Percentiles rank a stretch among this genome's conserved stretches.
Evolutionary conservation across 2,113 vertebrate species (phyloP).

Genomic region (sheep (Ovis aries)): ARS-UI_Ramb_v3.0 NC_056075.1:48962001-48962500

Average conservation of each 20-base stretch:
- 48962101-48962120: neutral
- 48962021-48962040: neutral
- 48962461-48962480: neutral
- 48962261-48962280: neutral
- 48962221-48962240: neutral
- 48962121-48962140: neutral
- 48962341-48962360: no score
- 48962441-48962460: neutral
- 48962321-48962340: no score
- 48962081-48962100: neutral
- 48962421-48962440: accelerated
- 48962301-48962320: neutral
- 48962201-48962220: neutral
- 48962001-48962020: neutral
- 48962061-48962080: neutral
- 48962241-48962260: neutral
- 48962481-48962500: neutral
- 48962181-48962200: neutral
- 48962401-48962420: no score
- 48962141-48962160: neutral
- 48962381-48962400: no score
- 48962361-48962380: no score
- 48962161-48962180: neutral
- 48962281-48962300: neutral
- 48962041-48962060: neutral